A percentile compares a stretch with the other conserved stretches of the same genome.
These are phyloP conservation scores for Sphenopsis melanotis DNA, from an alignment of 2,797 vertebrate genomes.

Conservation along the genomic window DNA sequence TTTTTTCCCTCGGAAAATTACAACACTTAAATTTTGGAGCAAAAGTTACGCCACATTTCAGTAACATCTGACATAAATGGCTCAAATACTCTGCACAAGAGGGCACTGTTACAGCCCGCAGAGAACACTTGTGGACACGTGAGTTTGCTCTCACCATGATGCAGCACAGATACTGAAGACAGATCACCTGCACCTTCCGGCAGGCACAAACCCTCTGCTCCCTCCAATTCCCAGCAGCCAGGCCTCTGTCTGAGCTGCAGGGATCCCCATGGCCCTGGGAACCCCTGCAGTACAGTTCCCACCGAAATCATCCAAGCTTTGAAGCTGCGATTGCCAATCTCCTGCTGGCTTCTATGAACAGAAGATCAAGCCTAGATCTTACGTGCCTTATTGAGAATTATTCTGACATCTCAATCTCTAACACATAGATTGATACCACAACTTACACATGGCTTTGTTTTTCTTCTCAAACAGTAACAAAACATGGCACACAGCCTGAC, in stretches of 20 bases:
- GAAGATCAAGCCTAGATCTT: background rate
- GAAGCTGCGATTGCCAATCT: background rate
- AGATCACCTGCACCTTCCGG: background rate
- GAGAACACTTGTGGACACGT: background rate
- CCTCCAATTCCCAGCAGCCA: rapidly evolving
- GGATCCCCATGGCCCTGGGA: background rate
- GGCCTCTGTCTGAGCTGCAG: background rate
- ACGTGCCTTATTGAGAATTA: background rate
- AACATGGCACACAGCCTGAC: background rate
- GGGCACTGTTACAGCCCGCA: background rate
- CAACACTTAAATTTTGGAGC: background rate
- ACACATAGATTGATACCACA: background rate
- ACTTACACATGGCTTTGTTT: background rate
- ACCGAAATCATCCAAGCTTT: background rate
- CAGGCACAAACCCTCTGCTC: background rate
- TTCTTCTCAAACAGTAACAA: background rate
- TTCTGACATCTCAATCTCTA: background rate
- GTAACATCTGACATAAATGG: background rate
- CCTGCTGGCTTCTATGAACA: background rate
- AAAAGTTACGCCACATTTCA: background rate
- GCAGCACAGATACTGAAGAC: rapidly evolving
- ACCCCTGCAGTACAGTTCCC: background rate
- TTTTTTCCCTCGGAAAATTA: background rate
- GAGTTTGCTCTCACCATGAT: background rate
- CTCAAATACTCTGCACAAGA: background rate